Evolutionary conservation across 2,113 vertebrate species (phyloP).

Genomic region (Platycercus adscitus): DNA sequence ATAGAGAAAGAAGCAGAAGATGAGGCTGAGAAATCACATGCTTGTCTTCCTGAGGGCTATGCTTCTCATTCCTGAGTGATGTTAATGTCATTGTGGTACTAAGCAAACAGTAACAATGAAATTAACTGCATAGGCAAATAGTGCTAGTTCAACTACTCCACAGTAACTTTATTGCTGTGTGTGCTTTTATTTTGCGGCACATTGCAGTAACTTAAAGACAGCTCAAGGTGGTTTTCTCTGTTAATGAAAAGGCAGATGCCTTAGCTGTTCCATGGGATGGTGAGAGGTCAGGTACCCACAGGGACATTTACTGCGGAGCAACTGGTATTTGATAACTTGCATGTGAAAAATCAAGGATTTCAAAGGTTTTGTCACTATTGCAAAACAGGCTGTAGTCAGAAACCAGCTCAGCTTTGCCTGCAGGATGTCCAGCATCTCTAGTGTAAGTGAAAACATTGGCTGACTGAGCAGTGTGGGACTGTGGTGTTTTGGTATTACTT

Average conservation of each 20-base stretch:
- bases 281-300: background rate
- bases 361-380: background rate
- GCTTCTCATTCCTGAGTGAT: background rate
- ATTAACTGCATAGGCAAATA: background rate
- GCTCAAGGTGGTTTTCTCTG: background rate
- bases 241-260: background rate
- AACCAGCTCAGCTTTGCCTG: background rate
- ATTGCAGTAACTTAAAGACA: background rate
- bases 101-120: background rate
- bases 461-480: background rate
- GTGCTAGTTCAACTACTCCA: background rate
- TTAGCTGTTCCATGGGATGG: background rate
- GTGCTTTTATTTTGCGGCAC: background rate
- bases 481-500: background rate
- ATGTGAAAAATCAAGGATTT: background rate
- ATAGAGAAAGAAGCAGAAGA: background rate
- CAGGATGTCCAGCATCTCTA: background rate
- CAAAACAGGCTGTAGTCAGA: background rate
- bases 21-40: background rate
- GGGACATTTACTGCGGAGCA: background rate
- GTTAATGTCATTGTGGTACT: background rate
- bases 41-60: background rate
- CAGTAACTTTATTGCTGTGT: background rate
- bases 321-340: background rate
- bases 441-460: background rate